These are phyloP conservation scores for Andinoacara biseriatus DNA, from an alignment of 2,113 vertebrate species.

Conservation along the genomic window DNA sequence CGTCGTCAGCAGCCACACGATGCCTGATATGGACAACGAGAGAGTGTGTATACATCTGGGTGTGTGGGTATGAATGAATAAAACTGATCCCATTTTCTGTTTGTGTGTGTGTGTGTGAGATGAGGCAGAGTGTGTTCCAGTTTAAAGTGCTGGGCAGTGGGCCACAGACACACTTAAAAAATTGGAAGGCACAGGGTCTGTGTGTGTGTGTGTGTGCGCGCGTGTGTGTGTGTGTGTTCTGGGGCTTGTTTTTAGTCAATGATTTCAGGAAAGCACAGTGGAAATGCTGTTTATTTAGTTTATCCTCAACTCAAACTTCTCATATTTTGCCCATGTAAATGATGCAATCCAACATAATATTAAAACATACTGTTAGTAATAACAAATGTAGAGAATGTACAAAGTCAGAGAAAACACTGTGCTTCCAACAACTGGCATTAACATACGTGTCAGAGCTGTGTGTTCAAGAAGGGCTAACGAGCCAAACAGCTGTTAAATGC, in stretches of 20 bases:
- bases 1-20: slow-evolving; percentile 22
- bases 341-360: background rate
- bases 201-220: background rate
- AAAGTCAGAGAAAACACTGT: background rate
- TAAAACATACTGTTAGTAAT: no score
- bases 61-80: slow-evolving; percentile 34
- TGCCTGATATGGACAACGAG: slow-evolving; percentile 34
- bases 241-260: background rate
- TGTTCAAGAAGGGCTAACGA: no score
- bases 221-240: no score
- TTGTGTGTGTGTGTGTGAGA: background rate
- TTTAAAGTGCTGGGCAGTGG: slow-evolving; percentile 55
- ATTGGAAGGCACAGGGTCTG: slow-evolving; percentile 14
- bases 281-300: background rate
- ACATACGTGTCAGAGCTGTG: no score
- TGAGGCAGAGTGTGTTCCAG: slow-evolving; percentile 24
- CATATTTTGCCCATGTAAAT: background rate
- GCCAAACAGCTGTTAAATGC: no score
- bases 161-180: slow-evolving; percentile 58
- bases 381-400: no score
- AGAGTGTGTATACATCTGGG: slow-evolving; percentile 5
- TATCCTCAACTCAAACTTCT: background rate
- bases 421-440: no score
- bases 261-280: background rate
- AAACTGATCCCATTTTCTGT: slow-evolving; percentile 21